Conservation (phyloP, 2,797 vertebrate species). For the Mus spretus region DNA sequence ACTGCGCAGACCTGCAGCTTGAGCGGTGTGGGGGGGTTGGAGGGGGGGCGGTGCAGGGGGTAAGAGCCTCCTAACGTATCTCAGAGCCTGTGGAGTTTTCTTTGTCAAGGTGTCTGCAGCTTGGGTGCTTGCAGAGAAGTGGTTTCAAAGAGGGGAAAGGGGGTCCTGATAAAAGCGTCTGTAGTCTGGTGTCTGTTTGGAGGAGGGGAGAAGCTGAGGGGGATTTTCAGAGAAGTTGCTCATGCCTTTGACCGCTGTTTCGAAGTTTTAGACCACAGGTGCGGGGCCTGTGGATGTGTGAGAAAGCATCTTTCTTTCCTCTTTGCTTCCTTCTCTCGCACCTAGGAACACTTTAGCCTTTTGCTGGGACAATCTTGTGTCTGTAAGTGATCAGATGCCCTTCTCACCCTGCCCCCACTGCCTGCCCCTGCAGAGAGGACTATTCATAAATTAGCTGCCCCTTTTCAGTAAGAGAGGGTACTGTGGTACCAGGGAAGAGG, state of each 20-base stretch:
- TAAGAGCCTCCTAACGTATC: slow-evolving; percentile 5
- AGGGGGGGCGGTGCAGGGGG: background rate
- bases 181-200: background rate
- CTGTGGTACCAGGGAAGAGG: background rate
- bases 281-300: background rate
- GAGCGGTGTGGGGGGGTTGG: background rate
- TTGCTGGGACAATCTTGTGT: background rate
- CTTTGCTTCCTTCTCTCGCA: background rate
- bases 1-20: slow-evolving; percentile 67
- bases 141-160: background rate
- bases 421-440: background rate
- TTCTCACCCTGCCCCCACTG: background rate
- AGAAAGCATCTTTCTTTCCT: background rate
- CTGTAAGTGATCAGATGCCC: background rate
- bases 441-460: background rate
- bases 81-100: slow-evolving; percentile 64
- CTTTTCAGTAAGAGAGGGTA: background rate
- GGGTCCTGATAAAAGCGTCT: background rate
- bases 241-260: background rate
- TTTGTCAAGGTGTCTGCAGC: background rate
- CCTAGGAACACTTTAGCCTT: too few relatives aligned
- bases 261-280: slow-evolving; percentile 68
- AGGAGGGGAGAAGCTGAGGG: background rate
- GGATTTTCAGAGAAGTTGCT: background rate
- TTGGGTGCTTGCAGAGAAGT: background rate